These are phyloP conservation scores for Salpingus planirostris DNA, from an alignment of 2,888 invertebrate species.

Conservation along the genomic window DNA sequence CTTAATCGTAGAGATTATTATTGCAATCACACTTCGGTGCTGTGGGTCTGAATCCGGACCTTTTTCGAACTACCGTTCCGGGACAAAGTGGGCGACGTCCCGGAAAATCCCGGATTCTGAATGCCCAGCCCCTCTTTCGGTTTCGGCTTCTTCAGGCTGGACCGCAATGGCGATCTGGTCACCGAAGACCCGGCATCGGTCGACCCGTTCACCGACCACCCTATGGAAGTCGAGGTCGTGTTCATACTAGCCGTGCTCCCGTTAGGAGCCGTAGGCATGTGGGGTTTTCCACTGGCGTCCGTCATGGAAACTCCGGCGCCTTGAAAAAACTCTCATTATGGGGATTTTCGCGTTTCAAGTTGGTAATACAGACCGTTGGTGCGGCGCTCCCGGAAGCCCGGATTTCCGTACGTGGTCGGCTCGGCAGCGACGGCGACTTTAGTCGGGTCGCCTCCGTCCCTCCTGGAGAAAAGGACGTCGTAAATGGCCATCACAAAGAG, in stretches of 20 bases:
- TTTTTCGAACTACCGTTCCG: slow-evolving; percentile 84
- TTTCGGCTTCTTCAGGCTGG: slow-evolving; percentile 68
- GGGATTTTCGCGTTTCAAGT: too few relatives aligned
- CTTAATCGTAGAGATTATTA: not conserved
- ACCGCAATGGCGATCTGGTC: slow-evolving; percentile 57
- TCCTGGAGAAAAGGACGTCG: slow-evolving; percentile 69
- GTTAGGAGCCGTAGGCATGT: slow-evolving; percentile 45
- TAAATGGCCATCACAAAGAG: slow-evolving; percentile 72
- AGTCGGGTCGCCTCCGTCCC: slow-evolving; percentile 68
- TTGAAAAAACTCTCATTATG: slow-evolving; percentile 12
- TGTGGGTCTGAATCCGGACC: slow-evolving; percentile 85
- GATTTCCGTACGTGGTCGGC: slow-evolving; percentile 77
- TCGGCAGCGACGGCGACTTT: slow-evolving; percentile 48
- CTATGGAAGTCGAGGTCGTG: slow-evolving; percentile 59
- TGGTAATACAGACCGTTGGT: too few relatives aligned
- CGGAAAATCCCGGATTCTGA: slow-evolving; percentile 77
- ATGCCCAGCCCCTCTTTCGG: slow-evolving; percentile 64
- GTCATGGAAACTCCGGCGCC: slow-evolving; percentile 65
- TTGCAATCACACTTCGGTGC: slow-evolving; percentile 69
- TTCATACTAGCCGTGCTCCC: slow-evolving; percentile 67
- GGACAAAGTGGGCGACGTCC: slow-evolving; percentile 73
- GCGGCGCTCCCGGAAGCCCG: slow-evolving; percentile 65
- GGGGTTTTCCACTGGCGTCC: slow-evolving; percentile 78
- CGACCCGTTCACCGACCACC: slow-evolving; percentile 50
- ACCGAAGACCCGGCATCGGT: slow-evolving; percentile 44